A percentile compares a stretch with the other conserved stretches of the same genome.
Conservation (phyloP, 2,113 vertebrate species). For the Mormyrus iriodes region DNA sequence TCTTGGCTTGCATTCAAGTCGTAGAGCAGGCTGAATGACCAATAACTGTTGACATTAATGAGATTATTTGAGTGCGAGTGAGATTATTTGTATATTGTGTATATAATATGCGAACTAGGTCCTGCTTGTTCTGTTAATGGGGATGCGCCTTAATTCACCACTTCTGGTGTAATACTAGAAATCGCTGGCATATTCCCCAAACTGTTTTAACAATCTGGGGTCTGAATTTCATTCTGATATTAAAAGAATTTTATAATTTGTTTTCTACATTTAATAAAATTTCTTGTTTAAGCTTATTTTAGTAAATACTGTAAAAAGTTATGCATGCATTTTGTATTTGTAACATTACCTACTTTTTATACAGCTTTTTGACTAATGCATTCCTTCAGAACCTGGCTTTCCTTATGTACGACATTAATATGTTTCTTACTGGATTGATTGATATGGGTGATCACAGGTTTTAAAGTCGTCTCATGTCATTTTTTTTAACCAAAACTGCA, state of each 20-base stretch:
- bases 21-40: background rate
- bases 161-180: background rate
- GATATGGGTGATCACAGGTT: background rate
- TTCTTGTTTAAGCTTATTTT: background rate
- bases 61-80: too few relatives aligned
- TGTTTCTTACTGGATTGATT: background rate
- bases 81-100: background rate
- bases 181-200: background rate
- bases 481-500: background rate
- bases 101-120: background rate
- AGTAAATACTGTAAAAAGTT: background rate
- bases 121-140: background rate
- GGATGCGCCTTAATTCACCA: background rate
- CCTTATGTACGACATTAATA: background rate
- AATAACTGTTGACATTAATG: background rate
- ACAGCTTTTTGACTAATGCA: background rate
- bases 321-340: background rate
- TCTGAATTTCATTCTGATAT: background rate
- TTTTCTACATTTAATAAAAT: background rate
- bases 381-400: background rate
- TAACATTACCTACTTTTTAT: background rate
- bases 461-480: background rate
- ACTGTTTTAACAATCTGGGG: background rate
- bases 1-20: background rate
- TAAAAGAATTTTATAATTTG: background rate